Evolutionary conservation across 1,140 invertebrate species (phyloP).

Genomic region (Atta texana): DNA sequence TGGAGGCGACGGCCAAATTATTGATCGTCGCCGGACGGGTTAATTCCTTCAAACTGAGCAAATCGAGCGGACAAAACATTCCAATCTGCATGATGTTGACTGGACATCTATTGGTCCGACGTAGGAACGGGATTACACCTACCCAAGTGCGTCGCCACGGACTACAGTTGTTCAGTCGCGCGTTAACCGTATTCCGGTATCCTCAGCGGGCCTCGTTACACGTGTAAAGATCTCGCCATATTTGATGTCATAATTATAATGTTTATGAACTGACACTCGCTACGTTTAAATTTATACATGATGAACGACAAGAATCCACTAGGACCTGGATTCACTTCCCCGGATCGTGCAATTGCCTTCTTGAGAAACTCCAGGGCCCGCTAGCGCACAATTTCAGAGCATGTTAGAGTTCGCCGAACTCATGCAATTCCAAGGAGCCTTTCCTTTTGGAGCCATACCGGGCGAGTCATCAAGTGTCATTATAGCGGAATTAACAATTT

Average conservation of each 20-base stretch:
- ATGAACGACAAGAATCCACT: constrained; percentile 70
- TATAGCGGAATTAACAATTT: constrained; percentile 48
- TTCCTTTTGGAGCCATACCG: constrained; percentile 43
- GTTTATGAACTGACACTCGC: constrained; percentile 76
- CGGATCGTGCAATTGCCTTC: neutral
- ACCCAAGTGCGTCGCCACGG: neutral
- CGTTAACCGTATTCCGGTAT: constrained; percentile 63
- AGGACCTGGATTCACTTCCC: neutral
- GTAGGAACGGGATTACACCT: neutral
- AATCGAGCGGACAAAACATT: constrained; percentile 75
- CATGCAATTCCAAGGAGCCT: constrained; percentile 25
- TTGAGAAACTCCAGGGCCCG: neutral
- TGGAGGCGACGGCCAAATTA: constrained; percentile 70
- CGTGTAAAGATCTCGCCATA: constrained; percentile 74
- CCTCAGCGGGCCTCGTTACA: constrained; percentile 71
- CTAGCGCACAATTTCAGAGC: constrained; percentile 54
- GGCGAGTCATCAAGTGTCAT: constrained; percentile 64
- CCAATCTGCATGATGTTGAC: constrained; percentile 21
- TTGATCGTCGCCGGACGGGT: constrained; percentile 71
- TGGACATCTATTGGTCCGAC: constrained; percentile 33
- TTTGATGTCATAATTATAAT: constrained; percentile 80
- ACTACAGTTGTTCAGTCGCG: constrained; percentile 33
- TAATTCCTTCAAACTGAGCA: constrained; percentile 72
- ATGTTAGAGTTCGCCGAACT: constrained; percentile 39
- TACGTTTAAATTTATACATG: constrained; percentile 78